Evolutionary conservation across 2,888 invertebrate species (phyloP), one percentile per base, ranked within the genome.

Genomic region (Gerris lacustris): DNA sequence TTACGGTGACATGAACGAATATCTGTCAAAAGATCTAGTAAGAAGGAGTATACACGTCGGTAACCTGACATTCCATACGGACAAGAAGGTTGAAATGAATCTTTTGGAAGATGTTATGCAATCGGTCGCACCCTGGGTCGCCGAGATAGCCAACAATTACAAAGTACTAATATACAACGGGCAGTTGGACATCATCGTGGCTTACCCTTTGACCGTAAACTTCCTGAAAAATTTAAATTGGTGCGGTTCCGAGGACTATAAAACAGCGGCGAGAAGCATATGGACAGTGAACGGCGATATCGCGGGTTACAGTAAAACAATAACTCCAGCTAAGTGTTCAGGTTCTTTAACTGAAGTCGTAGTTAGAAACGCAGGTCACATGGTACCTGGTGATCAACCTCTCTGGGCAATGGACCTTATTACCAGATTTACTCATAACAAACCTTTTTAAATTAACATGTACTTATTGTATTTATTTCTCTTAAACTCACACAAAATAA

Each of bases 151-250:
- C 0, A 82, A 86, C 63, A 81, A 86, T 75, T 90, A 90, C 77
- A 83, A 84, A 79, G 86, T 93, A 15, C 84, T 95, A 67, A 84
- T 94, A 73, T 96, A 95, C 79, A 94, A 88, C 78, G 96, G 96
- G 0, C 95, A 96, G 78, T 79, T 96, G 74, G 96, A 96, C 79
- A 89, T 96, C n/a, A 93, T 95, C 74, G 91, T 95, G 0, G 92
- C 94, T 0, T 92, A 93, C 80, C 92, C 94, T 0, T 79, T 92
- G 68, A 94, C 94, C 0, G 84, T 89, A 17, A 90, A 90, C 78
- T 94, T 91, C 79, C 81, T 96, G 47, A 83, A 85, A 74, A 84
- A 86, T 69, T 82, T 94, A 0, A 84, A 88, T 67, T 94, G 92
- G 82, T 84, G 82, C 45, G 87, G 84, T 2, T 82, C 87, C 0